Conservation (phyloP, 2,888 invertebrate species). For the Ophion costatus region DNA sequence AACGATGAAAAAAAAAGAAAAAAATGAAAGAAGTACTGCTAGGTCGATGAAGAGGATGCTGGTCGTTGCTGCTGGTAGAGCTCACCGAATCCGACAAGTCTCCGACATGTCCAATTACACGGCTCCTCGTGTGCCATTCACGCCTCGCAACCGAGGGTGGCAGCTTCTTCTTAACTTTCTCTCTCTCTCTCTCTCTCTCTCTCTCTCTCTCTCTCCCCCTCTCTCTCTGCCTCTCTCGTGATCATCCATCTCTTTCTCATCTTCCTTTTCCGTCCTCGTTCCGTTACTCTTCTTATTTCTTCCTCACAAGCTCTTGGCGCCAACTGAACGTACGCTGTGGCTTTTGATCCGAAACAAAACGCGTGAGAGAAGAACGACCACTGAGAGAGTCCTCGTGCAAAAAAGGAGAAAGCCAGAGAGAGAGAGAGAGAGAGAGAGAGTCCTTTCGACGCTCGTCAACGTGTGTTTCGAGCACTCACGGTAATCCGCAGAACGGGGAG, state of each 20-base stretch:
- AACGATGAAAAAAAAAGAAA: slow-evolving; percentile 62
- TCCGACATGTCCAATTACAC: slow-evolving; percentile 78
- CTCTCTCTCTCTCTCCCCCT: slow-evolving; percentile 17
- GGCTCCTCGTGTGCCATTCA: slow-evolving; percentile 73
- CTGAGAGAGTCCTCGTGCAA: slow-evolving; percentile 10
- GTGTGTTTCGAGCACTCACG: slow-evolving; percentile 39
- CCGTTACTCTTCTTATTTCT: slow-evolving; percentile 35
- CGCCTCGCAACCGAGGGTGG: slow-evolving; percentile 70
- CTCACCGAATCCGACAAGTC: slow-evolving; percentile 67
- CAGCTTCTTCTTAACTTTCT: slow-evolving; percentile 50
- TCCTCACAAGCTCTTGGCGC: slow-evolving; percentile 61
- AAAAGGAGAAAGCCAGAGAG: slow-evolving; percentile 35
- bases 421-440: slow-evolving; percentile 22
- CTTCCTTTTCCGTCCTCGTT: slow-evolving; percentile 34
- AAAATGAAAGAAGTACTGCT: slow-evolving; percentile 55
- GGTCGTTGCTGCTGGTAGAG: slow-evolving; percentile 51
- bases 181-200: slow-evolving; percentile 21
- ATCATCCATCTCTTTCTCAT: background rate
- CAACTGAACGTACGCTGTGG: slow-evolving; percentile 41
- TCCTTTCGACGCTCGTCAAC: slow-evolving; percentile 59
- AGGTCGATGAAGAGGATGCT: slow-evolving; percentile 50
- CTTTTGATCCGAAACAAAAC: slow-evolving; percentile 44
- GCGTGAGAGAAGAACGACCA: slow-evolving; percentile 30
- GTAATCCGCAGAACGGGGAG: slow-evolving; percentile 32
- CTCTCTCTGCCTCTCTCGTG: slow-evolving; percentile 2